Evolutionary conservation across 2,797 vertebrate genomes (phyloP), one percentile per base, ranked within the genome.

Genomic region (Xyrichtys novacula): DNA sequence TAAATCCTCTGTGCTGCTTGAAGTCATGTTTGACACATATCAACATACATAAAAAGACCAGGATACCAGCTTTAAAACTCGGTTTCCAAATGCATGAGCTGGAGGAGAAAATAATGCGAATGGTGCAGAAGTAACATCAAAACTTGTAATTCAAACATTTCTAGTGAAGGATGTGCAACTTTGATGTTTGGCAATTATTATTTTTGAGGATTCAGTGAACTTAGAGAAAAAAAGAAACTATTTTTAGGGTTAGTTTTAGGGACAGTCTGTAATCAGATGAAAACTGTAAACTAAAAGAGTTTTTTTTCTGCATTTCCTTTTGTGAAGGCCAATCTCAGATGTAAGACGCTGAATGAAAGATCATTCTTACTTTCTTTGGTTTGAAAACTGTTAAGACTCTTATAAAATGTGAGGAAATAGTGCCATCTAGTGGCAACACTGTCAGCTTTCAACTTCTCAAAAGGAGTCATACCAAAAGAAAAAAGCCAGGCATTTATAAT

Each of bases 351-450:
- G 32, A 12, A 12, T 34, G 4, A 34, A 34, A 34, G 10, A 34
- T 34, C 32, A 34, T 34, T 34, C 10, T 34, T 34, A 34, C 4
- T 1, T 34, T 34, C 11, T 12, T 34, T 34, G 7, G 11, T 12
- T 12, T 12, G 3, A 12, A 34, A 12, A 34, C 32, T 11, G 32
- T 34, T 14, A 31, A 31, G 2, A 4, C 11, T 12, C 14, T 6
- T 34, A 34, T 12, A 4, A 11, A 34, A 34, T 34, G 7, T 11
- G 14, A 15, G 15, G n/a, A 12, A 63, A n/a, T 58, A n/a, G 38
- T 34, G 50, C 83, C 82, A 80, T 23, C 86, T 85, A 16, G 53
- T 53, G 82, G 74, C 43, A 11, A 58, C 14, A 39, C 10, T 16
- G 14, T 25, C 28, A 43, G 7, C 25, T 17, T 7, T 17, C 22